A percentile compares a stretch with the other conserved stretches of the same genome.
phyloP scores from a whole-genome alignment of 1,140 invertebrate species.

The Glomeris maerens region DNA sequence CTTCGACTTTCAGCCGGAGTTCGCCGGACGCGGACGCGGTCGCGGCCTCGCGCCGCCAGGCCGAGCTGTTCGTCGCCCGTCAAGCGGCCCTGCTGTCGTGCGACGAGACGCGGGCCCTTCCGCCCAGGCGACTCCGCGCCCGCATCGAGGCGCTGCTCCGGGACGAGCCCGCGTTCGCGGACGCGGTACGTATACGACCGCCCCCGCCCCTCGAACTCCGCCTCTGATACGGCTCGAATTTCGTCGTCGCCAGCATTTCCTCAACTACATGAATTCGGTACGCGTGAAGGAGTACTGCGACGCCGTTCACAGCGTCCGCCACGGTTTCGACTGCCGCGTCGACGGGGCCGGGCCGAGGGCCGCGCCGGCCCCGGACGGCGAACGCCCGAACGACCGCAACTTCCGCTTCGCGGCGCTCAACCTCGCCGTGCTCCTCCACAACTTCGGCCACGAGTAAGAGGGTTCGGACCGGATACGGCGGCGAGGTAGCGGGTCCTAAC shows the following conservation, averaged over 20 bases:
- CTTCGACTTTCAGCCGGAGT: constrained; percentile 70
- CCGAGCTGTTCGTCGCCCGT: constrained; percentile 70
- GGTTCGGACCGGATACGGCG: neutral
- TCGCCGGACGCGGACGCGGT: constrained; percentile 35
- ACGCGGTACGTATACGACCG: constrained; percentile 47
- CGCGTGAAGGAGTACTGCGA: constrained; percentile 74
- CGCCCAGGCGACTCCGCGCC: constrained; percentile 56
- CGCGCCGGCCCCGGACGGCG: constrained; percentile 38
- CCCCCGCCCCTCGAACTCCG: no score
- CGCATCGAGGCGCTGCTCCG: constrained; percentile 59
- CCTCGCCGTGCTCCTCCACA: constrained; percentile 67
- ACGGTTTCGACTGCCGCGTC: constrained; percentile 62
- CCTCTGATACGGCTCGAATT: no score
- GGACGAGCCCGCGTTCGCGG: constrained; percentile 64
- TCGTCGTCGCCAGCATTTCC: no score
- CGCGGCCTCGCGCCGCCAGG: constrained; percentile 67
- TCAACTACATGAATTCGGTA: constrained; percentile 78
- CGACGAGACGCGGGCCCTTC: constrained; percentile 59
- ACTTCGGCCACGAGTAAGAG: constrained; percentile 66
- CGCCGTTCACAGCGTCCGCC: constrained; percentile 63
- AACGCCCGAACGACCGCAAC: constrained; percentile 52
- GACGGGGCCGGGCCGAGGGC: constrained; percentile 28
- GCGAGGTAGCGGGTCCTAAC: neutral
- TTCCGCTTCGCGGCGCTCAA: constrained; percentile 80
- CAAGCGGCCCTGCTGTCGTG: constrained; percentile 64